Percentiles rank a stretch among this genome's conserved stretches.
phyloP scores from a whole-genome alignment of 2,888 invertebrate species.

The Dynastes hyllus region DNA sequence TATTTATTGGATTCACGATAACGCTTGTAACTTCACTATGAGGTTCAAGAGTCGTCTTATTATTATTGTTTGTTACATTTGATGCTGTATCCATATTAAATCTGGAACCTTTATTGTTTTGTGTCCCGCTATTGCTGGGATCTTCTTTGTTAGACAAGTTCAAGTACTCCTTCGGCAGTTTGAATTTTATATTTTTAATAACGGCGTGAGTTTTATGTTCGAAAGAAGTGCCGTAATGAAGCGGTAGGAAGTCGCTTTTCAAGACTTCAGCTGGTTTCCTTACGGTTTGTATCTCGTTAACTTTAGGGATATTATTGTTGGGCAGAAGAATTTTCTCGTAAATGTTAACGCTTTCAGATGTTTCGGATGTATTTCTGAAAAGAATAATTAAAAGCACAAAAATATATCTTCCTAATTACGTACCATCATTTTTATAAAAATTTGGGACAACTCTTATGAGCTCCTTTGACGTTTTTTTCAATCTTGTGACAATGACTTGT shows the following conservation, averaged over 20 bases:
- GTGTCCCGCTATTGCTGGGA: background rate
- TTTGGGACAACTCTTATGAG: no score
- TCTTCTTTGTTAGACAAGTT: constrained; percentile 58
- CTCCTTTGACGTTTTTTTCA: no score
- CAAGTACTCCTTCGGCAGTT: constrained; percentile 68
- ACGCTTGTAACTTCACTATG: constrained; percentile 61
- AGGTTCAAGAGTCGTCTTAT: constrained; percentile 56
- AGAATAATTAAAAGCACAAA: constrained; percentile 14
- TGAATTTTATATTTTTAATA: constrained; percentile 71
- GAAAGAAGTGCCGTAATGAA: constrained; percentile 68
- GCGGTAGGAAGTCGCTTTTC: constrained; percentile 54
- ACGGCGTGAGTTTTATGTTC: constrained; percentile 67
- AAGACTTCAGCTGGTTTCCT: constrained; percentile 58
- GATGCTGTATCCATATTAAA: background rate
- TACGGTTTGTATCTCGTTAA: constrained; percentile 56
- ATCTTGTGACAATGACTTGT: no score
- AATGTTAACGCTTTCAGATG: constrained; percentile 64
- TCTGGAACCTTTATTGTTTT: constrained; percentile 22
- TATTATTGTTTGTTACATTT: constrained; percentile 5
- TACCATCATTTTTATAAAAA: no score
- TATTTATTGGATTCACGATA: constrained; percentile 61
- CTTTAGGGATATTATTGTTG: constrained; percentile 57
- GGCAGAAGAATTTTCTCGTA: constrained; percentile 67
- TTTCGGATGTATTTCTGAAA: constrained; percentile 65
- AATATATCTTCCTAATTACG: no score